Evolutionary conservation across 2,888 invertebrate species (phyloP).

Genomic region (Chironomus tentans): DNA sequence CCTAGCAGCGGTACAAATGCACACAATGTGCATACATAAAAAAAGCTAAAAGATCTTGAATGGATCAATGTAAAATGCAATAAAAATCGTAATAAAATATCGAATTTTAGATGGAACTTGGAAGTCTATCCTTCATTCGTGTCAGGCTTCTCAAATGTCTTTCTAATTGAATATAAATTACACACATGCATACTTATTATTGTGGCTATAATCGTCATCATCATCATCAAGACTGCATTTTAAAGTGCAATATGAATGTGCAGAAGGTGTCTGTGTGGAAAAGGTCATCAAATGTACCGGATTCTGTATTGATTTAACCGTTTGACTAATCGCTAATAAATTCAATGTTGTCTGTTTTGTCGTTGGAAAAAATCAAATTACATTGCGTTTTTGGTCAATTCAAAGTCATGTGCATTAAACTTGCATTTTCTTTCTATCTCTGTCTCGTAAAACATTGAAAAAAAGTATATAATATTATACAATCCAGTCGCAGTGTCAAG

Average conservation of each 20-base stretch:
- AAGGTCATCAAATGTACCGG: too few species aligned
- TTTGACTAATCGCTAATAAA: too few species aligned
- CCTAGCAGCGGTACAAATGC: not conserved
- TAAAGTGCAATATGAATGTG: too few species aligned
- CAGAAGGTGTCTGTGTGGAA: too few species aligned
- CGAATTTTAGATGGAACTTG: slow-evolving; percentile 21
- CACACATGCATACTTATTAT: not conserved
- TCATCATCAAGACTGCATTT: too few species aligned
- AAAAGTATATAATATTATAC: not conserved
- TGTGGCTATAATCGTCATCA: not conserved
- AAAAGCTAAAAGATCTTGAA: too few species aligned
- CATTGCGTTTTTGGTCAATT: slow-evolving; percentile 24
- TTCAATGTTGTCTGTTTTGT: too few species aligned
- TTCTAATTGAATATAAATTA: slow-evolving; percentile 20
- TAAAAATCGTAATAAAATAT: slow-evolving; percentile 21
- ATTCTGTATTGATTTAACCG: too few species aligned
- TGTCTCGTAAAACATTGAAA: not conserved
- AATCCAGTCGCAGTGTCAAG: slow-evolving; percentile 19
- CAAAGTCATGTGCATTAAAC: slow-evolving; percentile 11
- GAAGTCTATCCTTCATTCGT: slow-evolving; percentile 24
- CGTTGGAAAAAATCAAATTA: not conserved
- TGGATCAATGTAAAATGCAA: not conserved
- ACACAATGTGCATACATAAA: not conserved
- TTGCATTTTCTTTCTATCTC: not conserved
- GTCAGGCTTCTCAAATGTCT: slow-evolving; percentile 26